Percentiles rank a stretch among this genome's conserved stretches.
Conservation (phyloP, 2,888 invertebrate species). For the Cerastis leucographa region DNA sequence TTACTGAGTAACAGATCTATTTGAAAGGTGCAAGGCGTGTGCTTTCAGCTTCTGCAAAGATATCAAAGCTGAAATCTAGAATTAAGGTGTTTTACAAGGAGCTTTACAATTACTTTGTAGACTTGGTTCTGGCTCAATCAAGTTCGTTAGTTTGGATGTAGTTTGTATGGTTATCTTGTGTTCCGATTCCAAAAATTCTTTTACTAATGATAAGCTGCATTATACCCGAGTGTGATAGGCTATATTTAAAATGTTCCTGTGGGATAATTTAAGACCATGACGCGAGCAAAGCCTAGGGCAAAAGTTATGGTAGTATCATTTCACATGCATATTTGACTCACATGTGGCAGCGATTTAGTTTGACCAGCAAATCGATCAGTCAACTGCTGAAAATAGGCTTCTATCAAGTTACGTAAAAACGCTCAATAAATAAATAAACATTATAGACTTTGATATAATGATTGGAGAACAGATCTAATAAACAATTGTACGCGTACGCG, state of each 20-base stretch:
- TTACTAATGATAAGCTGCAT: too few relatives aligned
- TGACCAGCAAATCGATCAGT: constrained; percentile 7
- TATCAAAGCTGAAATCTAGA: constrained; percentile 11
- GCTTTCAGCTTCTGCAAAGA: not conserved
- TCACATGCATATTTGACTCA: not conserved
- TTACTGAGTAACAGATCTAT: not conserved
- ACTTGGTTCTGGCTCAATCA: too few relatives aligned
- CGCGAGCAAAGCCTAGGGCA: too few relatives aligned
- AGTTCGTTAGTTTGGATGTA: too few relatives aligned
- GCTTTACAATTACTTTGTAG: not conserved
- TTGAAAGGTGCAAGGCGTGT: not conserved
- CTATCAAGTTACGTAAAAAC: not conserved
- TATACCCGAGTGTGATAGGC: too few relatives aligned
- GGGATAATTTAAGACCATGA: too few relatives aligned
- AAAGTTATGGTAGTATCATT: not conserved
- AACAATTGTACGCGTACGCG: constrained; percentile 29
- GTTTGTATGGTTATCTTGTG: too few relatives aligned
- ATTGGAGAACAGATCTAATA: constrained; percentile 25
- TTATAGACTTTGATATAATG: constrained; percentile 34
- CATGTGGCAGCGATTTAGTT: not conserved
- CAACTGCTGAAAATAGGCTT: not conserved
- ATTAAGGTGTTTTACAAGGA: not conserved
- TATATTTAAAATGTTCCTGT: too few relatives aligned
- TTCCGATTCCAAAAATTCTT: too few relatives aligned
- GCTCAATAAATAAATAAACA: constrained; percentile 23